Evolutionary conservation across 2,888 invertebrate genomes (phyloP).

Genomic region (Andrena marginata): DNA sequence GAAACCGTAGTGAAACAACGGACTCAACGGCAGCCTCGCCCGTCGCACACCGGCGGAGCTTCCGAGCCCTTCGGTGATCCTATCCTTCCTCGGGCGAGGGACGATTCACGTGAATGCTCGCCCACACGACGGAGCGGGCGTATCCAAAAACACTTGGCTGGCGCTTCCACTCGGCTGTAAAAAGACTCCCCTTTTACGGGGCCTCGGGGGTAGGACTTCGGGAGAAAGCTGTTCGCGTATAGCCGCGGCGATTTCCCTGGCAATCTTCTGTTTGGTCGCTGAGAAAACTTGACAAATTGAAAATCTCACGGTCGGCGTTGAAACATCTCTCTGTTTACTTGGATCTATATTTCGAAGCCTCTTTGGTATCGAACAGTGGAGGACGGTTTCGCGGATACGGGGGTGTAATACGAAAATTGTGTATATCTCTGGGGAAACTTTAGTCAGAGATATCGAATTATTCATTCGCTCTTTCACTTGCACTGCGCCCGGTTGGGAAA

Average conservation of each 20-base stretch:
- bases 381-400: too few species aligned
- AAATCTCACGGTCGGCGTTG: background rate
- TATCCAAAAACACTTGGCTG: conserved; percentile 34
- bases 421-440: too few species aligned
- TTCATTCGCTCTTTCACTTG: background rate
- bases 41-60: conserved; percentile 20
- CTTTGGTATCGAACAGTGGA: too few species aligned
- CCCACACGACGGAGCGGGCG: conserved; percentile 11
- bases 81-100: conserved; percentile 27
- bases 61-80: conserved; percentile 12
- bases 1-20: conserved; percentile 30
- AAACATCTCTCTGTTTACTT: background rate
- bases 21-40: background rate
- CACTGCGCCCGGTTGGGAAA: too few species aligned
- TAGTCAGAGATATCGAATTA: too few species aligned
- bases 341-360: too few species aligned
- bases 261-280: background rate
- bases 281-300: background rate
- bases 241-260: background rate
- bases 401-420: too few species aligned
- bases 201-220: background rate
- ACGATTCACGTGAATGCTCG: conserved; percentile 30
- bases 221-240: background rate
- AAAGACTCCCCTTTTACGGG: conserved; percentile 26
- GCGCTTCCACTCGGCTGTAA: background rate